Percentiles rank a stretch among this genome's conserved stretches.
Evolutionary conservation across 2,113 vertebrate species (phyloP).

Genomic region (Piprites chloris): DNA sequence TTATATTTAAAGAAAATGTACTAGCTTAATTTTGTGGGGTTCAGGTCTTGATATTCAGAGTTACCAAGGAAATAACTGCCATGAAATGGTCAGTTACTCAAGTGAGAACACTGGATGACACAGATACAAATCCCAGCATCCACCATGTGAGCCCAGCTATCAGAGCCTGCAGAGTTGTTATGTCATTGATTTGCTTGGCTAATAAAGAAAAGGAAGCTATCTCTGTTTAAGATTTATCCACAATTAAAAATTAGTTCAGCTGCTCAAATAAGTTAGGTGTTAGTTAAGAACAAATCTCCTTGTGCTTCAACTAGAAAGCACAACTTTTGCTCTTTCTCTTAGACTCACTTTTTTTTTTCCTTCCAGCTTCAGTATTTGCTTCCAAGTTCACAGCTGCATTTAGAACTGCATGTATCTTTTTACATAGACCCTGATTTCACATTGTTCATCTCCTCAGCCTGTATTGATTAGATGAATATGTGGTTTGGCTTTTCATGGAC

Average conservation of each 20-base stretch:
- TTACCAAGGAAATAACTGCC: neutral
- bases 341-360: neutral
- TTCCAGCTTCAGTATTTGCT: neutral
- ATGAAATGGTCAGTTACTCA: neutral
- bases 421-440: neutral
- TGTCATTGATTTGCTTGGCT: neutral
- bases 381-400: slow-evolving; percentile 11
- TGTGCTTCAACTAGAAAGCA: neutral
- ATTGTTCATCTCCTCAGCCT: slow-evolving; percentile 23
- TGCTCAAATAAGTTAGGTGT: neutral
- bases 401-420: neutral
- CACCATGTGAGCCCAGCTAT: neutral
- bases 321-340: neutral
- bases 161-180: neutral
- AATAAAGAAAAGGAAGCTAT: neutral
- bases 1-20: neutral
- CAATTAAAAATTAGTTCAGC: neutral
- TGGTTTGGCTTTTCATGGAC: slow-evolving; percentile 6
- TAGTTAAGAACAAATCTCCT: neutral
- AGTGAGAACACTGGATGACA: neutral
- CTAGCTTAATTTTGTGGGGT: neutral
- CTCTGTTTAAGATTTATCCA: neutral
- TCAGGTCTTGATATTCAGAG: neutral
- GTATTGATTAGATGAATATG: slow-evolving; percentile 15
- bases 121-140: neutral